phyloP scores from a whole-genome alignment of 2,797 vertebrate genomes.

The Harpagifer antarcticus region DNA sequence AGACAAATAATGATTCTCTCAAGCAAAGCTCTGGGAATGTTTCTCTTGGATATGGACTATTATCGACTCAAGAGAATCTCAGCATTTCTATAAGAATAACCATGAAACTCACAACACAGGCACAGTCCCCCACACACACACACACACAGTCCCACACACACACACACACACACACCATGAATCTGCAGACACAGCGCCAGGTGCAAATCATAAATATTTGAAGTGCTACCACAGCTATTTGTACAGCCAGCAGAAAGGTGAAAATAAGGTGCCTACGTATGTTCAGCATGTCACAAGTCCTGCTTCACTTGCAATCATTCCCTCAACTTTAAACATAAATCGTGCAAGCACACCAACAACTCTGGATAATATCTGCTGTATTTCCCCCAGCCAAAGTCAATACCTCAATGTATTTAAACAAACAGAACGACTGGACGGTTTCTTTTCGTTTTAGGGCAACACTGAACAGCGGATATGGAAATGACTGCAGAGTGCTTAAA shows the following conservation, averaged over 20 bases:
- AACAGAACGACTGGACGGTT: constrained; percentile 6
- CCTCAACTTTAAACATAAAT: constrained; percentile 46
- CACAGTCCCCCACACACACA: neutral
- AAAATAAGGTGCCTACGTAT: constrained; percentile 46
- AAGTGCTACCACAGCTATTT: constrained; percentile 62
- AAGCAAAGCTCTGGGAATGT: constrained; percentile 20
- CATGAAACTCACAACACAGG: constrained; percentile 17
- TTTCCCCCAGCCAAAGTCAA: constrained; percentile 20
- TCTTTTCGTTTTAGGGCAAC: constrained; percentile 32
- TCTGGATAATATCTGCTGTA: constrained; percentile 12
- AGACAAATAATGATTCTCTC: constrained; percentile 30
- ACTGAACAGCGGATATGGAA: constrained; percentile 53
- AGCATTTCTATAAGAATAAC: constrained; percentile 29
- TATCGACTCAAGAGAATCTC: constrained; percentile 18
- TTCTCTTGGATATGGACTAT: constrained; percentile 3
- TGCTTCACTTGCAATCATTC: constrained; percentile 53
- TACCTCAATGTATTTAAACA: constrained; percentile 14
- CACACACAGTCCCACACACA: neutral
- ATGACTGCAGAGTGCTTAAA: constrained; percentile 70
- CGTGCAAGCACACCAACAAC: neutral
- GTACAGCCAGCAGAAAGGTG: constrained; percentile 54
- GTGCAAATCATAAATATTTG: constrained; percentile 74
- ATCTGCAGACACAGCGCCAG: constrained; percentile 68
- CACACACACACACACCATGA: constrained; percentile 3
- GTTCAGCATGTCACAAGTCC: constrained; percentile 48